These are phyloP conservation scores for Eremophila alpestris DNA, from an alignment of 2,797 vertebrate genomes.

Conservation along the genomic window DNA sequence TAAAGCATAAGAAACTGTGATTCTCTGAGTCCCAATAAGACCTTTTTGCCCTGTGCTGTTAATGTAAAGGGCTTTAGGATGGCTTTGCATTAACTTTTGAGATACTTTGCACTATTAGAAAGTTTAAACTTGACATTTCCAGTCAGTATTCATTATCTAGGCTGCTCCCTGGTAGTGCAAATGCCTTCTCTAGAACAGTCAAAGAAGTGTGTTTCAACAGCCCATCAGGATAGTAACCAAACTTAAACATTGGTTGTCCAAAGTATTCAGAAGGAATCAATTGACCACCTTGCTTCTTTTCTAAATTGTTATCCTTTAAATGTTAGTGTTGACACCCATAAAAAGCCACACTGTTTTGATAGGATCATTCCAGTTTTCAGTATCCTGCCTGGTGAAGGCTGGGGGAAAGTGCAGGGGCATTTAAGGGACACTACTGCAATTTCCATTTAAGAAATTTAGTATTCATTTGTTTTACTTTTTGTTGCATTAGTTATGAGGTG, in stretches of 20 bases:
- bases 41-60: not conserved
- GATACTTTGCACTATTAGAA: not conserved
- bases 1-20: not conserved
- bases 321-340: not conserved
- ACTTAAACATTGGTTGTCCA: not conserved
- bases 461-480: conserved; percentile 5
- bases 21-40: not conserved
- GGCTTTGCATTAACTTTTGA: not conserved
- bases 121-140: not conserved
- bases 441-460: not conserved
- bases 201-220: not conserved
- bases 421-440: not conserved
- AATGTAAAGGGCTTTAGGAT: not conserved
- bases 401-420: not conserved
- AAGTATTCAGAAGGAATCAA: not conserved
- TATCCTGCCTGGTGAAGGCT: not conserved
- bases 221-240: not conserved
- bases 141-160: not conserved
- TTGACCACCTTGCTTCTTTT: not conserved
- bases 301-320: not conserved
- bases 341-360: not conserved
- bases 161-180: not conserved
- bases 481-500: not conserved
- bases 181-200: not conserved
- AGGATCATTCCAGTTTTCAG: not conserved